Conservation (phyloP, 2,888 invertebrate species). For the Tipula vernalis region DNA sequence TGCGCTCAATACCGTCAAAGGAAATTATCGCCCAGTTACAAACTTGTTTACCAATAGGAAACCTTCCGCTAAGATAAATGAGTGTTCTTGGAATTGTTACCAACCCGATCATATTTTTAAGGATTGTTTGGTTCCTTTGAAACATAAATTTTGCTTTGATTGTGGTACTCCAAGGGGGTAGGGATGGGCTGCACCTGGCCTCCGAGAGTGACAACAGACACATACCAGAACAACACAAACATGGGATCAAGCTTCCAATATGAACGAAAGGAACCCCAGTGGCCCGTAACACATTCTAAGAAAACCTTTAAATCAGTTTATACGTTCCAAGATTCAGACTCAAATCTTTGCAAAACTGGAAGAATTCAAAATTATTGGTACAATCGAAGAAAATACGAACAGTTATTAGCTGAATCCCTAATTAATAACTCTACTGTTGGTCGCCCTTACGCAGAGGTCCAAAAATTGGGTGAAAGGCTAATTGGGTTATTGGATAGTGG, state of each 20-base stretch:
- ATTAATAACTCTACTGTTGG: constrained; percentile 11
- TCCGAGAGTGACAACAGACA: not conserved
- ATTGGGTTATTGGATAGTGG: constrained; percentile 14
- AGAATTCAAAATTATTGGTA: not conserved
- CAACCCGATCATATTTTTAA: not conserved
- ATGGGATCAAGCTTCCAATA: too few species aligned
- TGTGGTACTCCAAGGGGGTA: not conserved
- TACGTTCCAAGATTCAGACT: not conserved
- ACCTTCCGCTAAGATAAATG: not conserved
- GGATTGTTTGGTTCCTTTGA: not conserved
- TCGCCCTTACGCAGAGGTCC: constrained; percentile 13
- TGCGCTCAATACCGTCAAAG: not conserved
- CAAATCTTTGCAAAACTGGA: too few species aligned
- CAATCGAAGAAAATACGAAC: not conserved
- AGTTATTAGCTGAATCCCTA: not conserved
- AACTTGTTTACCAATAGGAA: not conserved
- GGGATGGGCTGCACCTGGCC: not conserved
- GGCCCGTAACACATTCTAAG: too few species aligned
- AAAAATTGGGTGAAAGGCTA: not conserved
- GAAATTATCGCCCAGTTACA: not conserved
- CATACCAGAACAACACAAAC: not conserved
- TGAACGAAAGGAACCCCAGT: too few species aligned
- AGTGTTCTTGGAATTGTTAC: not conserved
- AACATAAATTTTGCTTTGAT: not conserved
- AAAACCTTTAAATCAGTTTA: too few species aligned